A percentile compares a stretch with the other conserved stretches of the same genome.
phyloP scores from a whole-genome alignment of 2,888 invertebrate genomes.

The Vesta saturnalis region DNA sequence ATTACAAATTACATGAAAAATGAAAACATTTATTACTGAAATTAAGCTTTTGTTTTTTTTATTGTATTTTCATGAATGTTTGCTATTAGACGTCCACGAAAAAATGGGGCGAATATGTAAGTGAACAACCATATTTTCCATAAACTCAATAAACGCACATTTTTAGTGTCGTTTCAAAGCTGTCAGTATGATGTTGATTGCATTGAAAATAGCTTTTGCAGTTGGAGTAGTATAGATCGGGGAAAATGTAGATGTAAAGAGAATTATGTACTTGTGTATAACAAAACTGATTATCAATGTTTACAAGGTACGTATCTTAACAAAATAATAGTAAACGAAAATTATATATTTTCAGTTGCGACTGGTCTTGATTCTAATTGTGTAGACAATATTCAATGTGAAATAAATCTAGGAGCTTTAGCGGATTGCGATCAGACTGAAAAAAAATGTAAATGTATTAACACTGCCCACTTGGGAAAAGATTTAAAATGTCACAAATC shows the following conservation, averaged over 20 bases:
- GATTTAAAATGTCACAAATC: constrained; percentile 53
- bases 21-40: no score
- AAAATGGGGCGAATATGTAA: no score
- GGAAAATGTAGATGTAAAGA: constrained; percentile 60
- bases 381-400: constrained; percentile 54
- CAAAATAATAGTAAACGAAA: background rate
- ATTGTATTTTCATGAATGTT: no score
- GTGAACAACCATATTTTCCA: no score
- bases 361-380: constrained; percentile 52
- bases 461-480: constrained; percentile 48
- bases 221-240: constrained; percentile 50
- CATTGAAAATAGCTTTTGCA: constrained; percentile 56
- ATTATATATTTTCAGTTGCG: constrained; percentile 44
- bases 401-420: constrained; percentile 47
- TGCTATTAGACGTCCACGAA: no score
- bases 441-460: constrained; percentile 50
- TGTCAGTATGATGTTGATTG: constrained; percentile 55
- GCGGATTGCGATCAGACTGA: constrained; percentile 48
- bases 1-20: no score
- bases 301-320: constrained; percentile 56
- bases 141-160: no score
- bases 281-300: constrained; percentile 59
- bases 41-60: no score
- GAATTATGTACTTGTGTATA: constrained; percentile 57
- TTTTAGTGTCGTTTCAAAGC: constrained; percentile 41